Evolutionary conservation across 2,888 invertebrate genomes (phyloP).

Genomic region (Crioceris asparagi): DNA sequence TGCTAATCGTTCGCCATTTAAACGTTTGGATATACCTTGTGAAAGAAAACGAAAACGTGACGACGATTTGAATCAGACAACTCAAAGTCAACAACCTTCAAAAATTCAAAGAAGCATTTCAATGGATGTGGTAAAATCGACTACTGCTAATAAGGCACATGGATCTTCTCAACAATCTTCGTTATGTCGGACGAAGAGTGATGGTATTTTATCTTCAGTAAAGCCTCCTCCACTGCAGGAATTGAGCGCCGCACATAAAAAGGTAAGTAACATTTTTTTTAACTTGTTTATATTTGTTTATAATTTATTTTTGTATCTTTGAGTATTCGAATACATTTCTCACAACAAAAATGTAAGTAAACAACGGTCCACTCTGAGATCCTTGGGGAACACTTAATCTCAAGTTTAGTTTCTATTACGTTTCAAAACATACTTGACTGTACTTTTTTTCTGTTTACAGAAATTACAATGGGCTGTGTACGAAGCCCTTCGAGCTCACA

Average conservation of each 20-base stretch:
- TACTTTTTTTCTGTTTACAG: slow-evolving; percentile 41
- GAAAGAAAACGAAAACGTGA: slow-evolving; percentile 43
- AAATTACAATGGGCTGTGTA: slow-evolving; percentile 76
- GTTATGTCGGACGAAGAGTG: slow-evolving; percentile 18
- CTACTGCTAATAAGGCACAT: not conserved
- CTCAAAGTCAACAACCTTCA: slow-evolving; percentile 19
- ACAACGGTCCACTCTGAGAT: no score
- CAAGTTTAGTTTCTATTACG: not conserved
- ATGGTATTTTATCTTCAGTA: slow-evolving; percentile 15
- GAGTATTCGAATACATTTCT: no score
- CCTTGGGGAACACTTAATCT: not conserved
- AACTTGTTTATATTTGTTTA: no score
- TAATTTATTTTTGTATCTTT: no score
- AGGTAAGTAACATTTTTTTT: no score
- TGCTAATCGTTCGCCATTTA: slow-evolving; percentile 48
- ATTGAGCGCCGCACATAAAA: slow-evolving; percentile 51
- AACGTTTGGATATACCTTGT: slow-evolving; percentile 20
- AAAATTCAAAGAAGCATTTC: slow-evolving; percentile 51
- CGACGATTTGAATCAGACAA: slow-evolving; percentile 33
- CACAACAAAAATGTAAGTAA: no score
- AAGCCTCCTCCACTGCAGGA: slow-evolving; percentile 33
- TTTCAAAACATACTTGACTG: no score
- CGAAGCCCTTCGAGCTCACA: slow-evolving; percentile 60
- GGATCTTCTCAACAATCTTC: slow-evolving; percentile 4
- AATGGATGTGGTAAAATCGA: slow-evolving; percentile 26